Evolutionary conservation across 2,113 vertebrate genomes (phyloP).

Genomic region (Leucopsar rothschildi): DNA sequence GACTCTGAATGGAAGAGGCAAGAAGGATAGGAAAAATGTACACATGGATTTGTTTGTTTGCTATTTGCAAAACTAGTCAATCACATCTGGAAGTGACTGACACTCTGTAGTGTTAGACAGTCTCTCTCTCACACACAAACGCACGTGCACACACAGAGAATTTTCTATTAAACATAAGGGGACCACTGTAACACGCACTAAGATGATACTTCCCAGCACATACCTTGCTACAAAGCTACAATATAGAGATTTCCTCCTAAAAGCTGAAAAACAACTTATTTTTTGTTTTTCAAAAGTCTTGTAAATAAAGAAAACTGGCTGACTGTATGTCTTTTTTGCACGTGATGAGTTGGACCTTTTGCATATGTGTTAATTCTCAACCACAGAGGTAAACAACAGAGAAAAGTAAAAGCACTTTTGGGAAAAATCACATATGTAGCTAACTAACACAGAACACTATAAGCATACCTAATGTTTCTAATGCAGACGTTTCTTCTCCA

Average conservation of each 20-base stretch:
- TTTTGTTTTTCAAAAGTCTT: background rate
- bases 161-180: background rate
- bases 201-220: background rate
- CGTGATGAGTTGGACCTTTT: slow-evolving; percentile 27
- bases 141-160: background rate
- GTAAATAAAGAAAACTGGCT: background rate
- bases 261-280: background rate
- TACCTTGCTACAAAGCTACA: background rate
- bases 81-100: slow-evolving; percentile 15
- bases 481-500: slow-evolving; percentile 86
- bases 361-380: slow-evolving; percentile 56
- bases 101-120: background rate
- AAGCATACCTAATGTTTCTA: slow-evolving; percentile 86
- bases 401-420: slow-evolving; percentile 73
- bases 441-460: slow-evolving; percentile 82
- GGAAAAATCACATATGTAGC: slow-evolving; percentile 79
- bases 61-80: background rate
- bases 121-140: background rate
- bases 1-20: background rate
- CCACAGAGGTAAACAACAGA: slow-evolving; percentile 75
- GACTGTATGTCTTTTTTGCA: background rate
- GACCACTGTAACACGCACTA: background rate
- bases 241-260: background rate
- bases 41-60: background rate
- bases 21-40: background rate